These are phyloP conservation scores for Pseudococcus jackbeardsleyi DNA, from an alignment of 2,888 invertebrate genomes.

Conservation along the genomic window DNA sequence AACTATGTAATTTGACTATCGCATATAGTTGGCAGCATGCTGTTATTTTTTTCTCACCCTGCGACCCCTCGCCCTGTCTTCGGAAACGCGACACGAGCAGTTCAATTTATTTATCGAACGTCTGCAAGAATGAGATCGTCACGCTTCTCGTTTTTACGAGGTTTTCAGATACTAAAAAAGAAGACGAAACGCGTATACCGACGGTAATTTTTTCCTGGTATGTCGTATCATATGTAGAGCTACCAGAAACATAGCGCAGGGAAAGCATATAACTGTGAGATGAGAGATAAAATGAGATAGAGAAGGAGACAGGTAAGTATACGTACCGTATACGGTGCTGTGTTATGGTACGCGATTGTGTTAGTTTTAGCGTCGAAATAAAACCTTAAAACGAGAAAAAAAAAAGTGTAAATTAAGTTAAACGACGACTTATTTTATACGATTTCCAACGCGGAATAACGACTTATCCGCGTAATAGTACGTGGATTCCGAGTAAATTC, in stretches of 20 bases:
- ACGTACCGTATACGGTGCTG: background rate
- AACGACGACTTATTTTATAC: slow-evolving; percentile 12
- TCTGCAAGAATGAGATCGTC: slow-evolving; percentile 56
- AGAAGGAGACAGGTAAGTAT: background rate
- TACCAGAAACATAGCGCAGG: background rate
- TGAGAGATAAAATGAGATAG: slow-evolving; percentile 4
- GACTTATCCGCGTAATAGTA: background rate
- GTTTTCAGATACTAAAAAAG: slow-evolving; percentile 30
- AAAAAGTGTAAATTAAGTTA: slow-evolving; percentile 22
- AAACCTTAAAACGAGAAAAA: slow-evolving; percentile 7
- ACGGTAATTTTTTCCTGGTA: slow-evolving; percentile 26
- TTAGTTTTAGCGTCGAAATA: slow-evolving; percentile 16
- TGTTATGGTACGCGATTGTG: background rate
- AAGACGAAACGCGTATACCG: slow-evolving; percentile 15
- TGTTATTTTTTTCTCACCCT: background rate
- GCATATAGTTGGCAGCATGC: slow-evolving; percentile 5
- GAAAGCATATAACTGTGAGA: too few species aligned
- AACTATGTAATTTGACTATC: slow-evolving; percentile 26
- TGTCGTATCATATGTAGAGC: background rate
- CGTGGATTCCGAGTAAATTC: background rate
- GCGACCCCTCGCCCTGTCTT: background rate
- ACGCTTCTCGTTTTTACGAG: slow-evolving; percentile 52
- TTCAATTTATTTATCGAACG: slow-evolving; percentile 57
- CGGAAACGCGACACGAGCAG: slow-evolving; percentile 32
- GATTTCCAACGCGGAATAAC: background rate